Percentiles rank a stretch among this genome's conserved stretches.
phyloP scores from a whole-genome alignment of 2,797 vertebrate species.

The Paratrypauchen microcephalus region DNA sequence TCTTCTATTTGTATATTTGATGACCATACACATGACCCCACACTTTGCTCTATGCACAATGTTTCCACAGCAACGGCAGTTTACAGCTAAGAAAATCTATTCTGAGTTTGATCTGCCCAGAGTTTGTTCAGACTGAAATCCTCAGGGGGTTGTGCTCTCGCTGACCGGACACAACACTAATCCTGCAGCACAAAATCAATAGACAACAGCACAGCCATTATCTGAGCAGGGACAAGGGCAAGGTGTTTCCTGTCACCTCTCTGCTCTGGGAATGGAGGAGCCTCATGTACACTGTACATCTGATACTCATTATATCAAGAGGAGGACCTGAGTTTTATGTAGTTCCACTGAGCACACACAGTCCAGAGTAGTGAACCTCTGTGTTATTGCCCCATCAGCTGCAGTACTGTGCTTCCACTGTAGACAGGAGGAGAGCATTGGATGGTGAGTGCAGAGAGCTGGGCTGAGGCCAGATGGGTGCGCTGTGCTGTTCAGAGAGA shows the following conservation, averaged over 20 bases:
- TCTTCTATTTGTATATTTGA: not conserved
- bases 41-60: not conserved
- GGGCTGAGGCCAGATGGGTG: constrained; percentile 69
- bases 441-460: constrained; percentile 15
- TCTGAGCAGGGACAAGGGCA: constrained; percentile 68
- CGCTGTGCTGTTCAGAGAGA: constrained; percentile 70
- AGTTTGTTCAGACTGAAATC: constrained; percentile 27
- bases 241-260: constrained; percentile 61
- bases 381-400: not conserved
- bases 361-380: not conserved
- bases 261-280: constrained; percentile 39
- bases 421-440: constrained; percentile 54
- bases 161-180: constrained; percentile 50
- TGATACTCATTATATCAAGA: not conserved
- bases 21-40: not conserved
- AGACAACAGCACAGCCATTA: constrained; percentile 55
- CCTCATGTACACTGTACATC: not conserved
- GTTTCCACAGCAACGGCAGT: not conserved
- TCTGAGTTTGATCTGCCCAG: not conserved
- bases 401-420: not conserved
- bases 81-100: not conserved
- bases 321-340: not conserved
- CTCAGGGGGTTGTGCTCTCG: constrained; percentile 41
- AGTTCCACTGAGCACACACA: not conserved
- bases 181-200: constrained; percentile 63